Evolutionary conservation across 35 echinoderm and acorn worm genomes (phyloP), one percentile per base, ranked within the genome.

Genomic region (Apostichopus japonicus): DNA sequence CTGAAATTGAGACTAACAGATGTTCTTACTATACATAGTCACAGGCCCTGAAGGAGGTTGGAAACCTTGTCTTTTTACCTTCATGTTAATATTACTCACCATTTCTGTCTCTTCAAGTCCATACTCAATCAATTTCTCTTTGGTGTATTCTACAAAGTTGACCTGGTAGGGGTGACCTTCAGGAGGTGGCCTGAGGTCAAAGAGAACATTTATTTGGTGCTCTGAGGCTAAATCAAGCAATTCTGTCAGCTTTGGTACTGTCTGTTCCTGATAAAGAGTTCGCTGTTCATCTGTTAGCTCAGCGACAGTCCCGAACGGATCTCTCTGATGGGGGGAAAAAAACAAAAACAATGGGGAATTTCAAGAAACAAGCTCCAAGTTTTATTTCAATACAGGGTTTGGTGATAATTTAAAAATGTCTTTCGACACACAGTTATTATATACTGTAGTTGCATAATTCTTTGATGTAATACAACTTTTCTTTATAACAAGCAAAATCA

Each of bases 221-320:
- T 62, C 62, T 13, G 52, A 87, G 0, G 91, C 96, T 3, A 94
- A 22, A 8, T 86, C 76, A 33, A 97, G 80, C 83, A 97, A 24
- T 23, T 95, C 90, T 53, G 87, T 56, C 23, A 95, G 55, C 19
- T 24, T 56, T 4, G 87, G 91, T 14, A 95, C 79, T 15, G 67
- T 86, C 87, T 97, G 96, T 6, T 90, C 52, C 27, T 53, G 54
- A 61, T 92, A 90, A 23, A 70, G 8, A 55, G 90, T 44, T 87
- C 77, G 80, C 15, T 92, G 91, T 91, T 80, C 53, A 56, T 59
- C 53, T 4, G 95, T 55, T 0, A 94, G 55, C 23, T 88, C 79
- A 13, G 78, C 53, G 2, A 79, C 86, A 10, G 93, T 97, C 54
- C 94, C 54, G 63, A 90, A 94, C 19, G 95, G 95, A 88, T 97